Conservation (phyloP, 2,113 vertebrate genomes). For the Propithecus coquereli region DNA sequence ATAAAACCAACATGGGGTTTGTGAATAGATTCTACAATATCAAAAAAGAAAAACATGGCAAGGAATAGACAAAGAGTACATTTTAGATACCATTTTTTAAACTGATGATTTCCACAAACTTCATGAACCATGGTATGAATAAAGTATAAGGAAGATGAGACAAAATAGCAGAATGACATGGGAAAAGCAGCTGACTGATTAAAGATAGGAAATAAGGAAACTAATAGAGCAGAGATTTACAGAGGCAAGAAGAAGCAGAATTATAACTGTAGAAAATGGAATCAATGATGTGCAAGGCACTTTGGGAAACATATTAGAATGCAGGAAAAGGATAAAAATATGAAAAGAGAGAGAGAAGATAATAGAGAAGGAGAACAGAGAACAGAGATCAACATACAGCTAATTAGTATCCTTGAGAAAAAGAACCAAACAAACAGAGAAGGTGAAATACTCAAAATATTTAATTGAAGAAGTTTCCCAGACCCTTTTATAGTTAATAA, state of each 20-base stretch:
- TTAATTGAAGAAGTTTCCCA: neutral
- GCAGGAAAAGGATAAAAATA: neutral
- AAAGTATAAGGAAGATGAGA: neutral
- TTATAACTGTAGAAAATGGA: neutral
- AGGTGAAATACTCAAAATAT: neutral
- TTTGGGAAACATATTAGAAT: neutral
- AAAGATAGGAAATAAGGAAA: neutral
- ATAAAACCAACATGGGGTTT: neutral
- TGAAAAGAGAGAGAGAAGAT: neutral
- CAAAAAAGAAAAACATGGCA: constrained; percentile 1
- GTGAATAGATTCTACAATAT: neutral
- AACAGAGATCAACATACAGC: neutral
- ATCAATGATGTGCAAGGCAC: neutral
- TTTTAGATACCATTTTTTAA: neutral
- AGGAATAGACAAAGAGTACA: neutral
- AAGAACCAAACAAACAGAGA: neutral
- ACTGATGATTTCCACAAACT: neutral
- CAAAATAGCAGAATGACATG: neutral
- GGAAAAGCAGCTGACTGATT: neutral
- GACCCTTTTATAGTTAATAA: too few species aligned
- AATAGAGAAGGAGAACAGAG: neutral
- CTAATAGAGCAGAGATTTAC: neutral
- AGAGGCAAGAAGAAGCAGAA: neutral
- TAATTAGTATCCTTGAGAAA: neutral
- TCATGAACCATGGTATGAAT: neutral